A percentile compares a stretch with the other conserved stretches of the same genome.
Evolutionary conservation across 2,888 invertebrate genomes (phyloP).

Genomic region (Cerceris rybyensis): DNA sequence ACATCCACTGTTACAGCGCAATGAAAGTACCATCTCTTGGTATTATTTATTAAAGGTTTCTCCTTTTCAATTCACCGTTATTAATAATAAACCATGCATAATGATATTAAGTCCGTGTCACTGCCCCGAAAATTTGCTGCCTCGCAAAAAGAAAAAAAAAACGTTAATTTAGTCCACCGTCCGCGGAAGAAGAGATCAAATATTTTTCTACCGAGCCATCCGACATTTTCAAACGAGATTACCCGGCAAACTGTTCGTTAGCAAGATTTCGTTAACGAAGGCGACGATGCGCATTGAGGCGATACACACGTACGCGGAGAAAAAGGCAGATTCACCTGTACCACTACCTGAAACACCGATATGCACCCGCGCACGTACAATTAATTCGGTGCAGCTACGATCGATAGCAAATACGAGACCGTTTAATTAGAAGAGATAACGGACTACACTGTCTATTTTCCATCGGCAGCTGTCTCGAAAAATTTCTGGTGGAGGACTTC

Average conservation of each 20-base stretch:
- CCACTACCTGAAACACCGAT: background rate
- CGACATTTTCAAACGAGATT: constrained; percentile 44
- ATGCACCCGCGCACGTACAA: constrained; percentile 17
- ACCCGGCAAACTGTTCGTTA: constrained; percentile 48
- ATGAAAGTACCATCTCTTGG: too few species aligned
- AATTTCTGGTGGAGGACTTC: constrained; percentile 8
- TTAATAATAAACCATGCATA: background rate
- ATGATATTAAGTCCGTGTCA: background rate
- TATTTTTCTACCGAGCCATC: background rate
- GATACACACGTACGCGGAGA: constrained; percentile 16
- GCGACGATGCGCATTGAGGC: constrained; percentile 18
- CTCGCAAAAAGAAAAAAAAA: background rate
- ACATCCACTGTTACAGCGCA: too few species aligned
- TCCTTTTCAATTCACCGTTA: too few species aligned
- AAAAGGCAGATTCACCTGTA: constrained; percentile 1
- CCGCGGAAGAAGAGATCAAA: background rate
- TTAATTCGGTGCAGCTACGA: constrained; percentile 58
- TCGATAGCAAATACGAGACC: constrained; percentile 62
- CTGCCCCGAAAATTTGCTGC: background rate
- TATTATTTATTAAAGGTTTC: too few species aligned
- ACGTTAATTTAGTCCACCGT: background rate
- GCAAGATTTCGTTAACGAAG: constrained; percentile 38
- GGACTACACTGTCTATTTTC: constrained; percentile 23
- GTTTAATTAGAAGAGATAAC: constrained; percentile 68
- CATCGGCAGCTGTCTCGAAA: constrained; percentile 1